A percentile compares a stretch with the other conserved stretches of the same genome.
phyloP scores from a whole-genome alignment of 2,113 vertebrate genomes.

The Sebastes fasciatus region DNA sequence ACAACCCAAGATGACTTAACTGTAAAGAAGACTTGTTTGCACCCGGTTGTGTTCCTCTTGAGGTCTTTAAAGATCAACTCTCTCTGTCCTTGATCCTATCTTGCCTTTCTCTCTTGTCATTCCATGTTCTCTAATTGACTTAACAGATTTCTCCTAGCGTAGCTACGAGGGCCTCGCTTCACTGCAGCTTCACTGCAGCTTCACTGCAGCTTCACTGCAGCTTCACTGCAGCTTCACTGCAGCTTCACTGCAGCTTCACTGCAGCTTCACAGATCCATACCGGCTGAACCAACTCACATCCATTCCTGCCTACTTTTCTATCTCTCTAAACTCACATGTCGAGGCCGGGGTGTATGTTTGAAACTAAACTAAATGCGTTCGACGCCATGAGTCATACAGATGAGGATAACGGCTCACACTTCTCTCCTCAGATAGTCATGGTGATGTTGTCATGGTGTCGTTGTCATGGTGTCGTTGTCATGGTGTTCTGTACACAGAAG shows the following conservation, averaged over 20 bases:
- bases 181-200: slow-evolving; percentile 44
- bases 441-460: too few species aligned
- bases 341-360: neutral
- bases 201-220: neutral
- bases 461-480: too few species aligned
- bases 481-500: too few species aligned
- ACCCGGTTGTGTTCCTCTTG: slow-evolving; percentile 61
- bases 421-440: too few species aligned
- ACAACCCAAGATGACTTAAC: slow-evolving; percentile 67
- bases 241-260: slow-evolving; percentile 28
- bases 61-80: slow-evolving; percentile 29
- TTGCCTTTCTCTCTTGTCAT: slow-evolving; percentile 67
- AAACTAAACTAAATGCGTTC: neutral
- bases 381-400: neutral
- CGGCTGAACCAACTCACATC: neutral
- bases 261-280: neutral
- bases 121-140: slow-evolving; percentile 55
- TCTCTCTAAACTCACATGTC: neutral
- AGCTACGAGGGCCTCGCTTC: slow-evolving; percentile 19
- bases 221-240: slow-evolving; percentile 22
- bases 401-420: neutral
- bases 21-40: slow-evolving; percentile 54
- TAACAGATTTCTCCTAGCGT: slow-evolving; percentile 51
- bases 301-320: neutral
- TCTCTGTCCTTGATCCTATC: slow-evolving; percentile 35